Evolutionary conservation across 2,888 invertebrate species (phyloP), one percentile per base, ranked within the genome.

Genomic region (Leptarthrus brevirostris): DNA sequence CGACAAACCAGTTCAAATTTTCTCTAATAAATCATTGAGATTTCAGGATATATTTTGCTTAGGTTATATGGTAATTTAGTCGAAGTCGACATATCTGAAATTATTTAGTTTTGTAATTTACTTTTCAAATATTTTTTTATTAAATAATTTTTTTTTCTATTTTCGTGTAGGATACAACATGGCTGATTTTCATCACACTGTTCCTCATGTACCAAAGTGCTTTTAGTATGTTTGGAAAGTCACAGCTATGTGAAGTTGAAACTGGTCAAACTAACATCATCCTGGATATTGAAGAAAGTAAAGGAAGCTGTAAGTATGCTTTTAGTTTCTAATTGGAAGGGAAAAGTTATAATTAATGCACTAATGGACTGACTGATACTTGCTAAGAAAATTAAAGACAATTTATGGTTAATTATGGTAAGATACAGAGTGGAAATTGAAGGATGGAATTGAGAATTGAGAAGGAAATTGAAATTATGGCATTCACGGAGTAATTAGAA

Each of bases 261-360:
- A 93, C 91, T 74, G 93, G 94, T 40, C 92, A 94, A 81, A 92
- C 94, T 36, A 95, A 94, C 83, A 94, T 95, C 77, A 95, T 96
- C 80, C 87, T 96, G 79, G 95, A 95, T 82, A 94, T 95, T 78
- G 93, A 94, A 84, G 96, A 96, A 85, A 95, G 95, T 83, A 88
- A 91, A 84, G 94, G 92, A 78, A 87, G 89, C 80, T 92, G 95
- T 95, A 88, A 93, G 94, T 92, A 40, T 6, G 49, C 30, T 49
- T 49, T 30, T 4, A n/a, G n/a, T n/a, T n/a, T n/a, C n/a, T n/a
- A n/a, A n/a, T n/a, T n/a, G n/a, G n/a, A n/a, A n/a, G n/a, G n/a
- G n/a, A n/a, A n/a, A n/a, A n/a, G n/a, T n/a, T n/a, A n/a, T n/a
- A n/a, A n/a, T n/a, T n/a, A n/a, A n/a, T n/a, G n/a, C n/a, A n/a